These are phyloP conservation scores for Andrena trimmerana DNA, from an alignment of 2,888 invertebrate genomes.

Conservation along the genomic window DNA sequence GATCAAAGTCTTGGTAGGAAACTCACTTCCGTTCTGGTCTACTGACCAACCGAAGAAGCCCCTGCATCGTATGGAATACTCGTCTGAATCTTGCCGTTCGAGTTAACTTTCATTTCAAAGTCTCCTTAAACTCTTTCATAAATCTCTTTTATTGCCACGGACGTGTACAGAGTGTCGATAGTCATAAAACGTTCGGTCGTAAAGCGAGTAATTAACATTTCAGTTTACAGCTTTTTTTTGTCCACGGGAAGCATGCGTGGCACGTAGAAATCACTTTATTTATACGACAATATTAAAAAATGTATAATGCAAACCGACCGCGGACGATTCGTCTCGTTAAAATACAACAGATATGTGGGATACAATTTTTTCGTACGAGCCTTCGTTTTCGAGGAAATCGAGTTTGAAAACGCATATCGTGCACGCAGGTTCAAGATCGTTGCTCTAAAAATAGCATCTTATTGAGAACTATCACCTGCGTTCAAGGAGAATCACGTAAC, in stretches of 20 bases:
- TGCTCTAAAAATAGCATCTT: no score
- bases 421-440: no score
- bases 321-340: no score
- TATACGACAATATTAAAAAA: no score
- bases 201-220: background rate
- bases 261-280: no score
- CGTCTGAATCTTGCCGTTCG: background rate
- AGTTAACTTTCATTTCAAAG: background rate
- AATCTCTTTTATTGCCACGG: background rate
- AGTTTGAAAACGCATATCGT: no score
- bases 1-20: conserved; percentile 20
- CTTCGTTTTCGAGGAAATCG: no score
- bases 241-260: background rate
- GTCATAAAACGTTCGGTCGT: background rate
- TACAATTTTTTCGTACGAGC: no score
- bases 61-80: background rate
- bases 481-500: background rate
- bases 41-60: conserved; percentile 10
- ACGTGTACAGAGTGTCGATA: background rate
- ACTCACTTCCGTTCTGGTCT: conserved; percentile 25
- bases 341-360: no score
- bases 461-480: no score
- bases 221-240: background rate
- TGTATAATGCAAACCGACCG: no score
- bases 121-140: background rate